Conservation (phyloP, 2,797 vertebrate species). For the Etheostoma perlongum region DNA sequence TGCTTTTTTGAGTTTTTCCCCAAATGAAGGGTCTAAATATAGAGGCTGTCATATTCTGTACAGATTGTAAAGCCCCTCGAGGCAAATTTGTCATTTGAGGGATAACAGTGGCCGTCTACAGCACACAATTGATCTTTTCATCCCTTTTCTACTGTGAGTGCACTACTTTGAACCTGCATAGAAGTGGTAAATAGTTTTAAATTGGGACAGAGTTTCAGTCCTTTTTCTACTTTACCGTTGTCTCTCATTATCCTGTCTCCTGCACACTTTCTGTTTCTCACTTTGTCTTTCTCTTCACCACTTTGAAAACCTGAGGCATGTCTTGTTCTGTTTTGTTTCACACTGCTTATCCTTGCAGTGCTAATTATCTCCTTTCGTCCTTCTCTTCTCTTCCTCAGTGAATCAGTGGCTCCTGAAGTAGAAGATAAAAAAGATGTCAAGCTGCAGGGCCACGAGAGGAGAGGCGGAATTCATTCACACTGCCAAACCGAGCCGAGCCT, state of each 20-base stretch:
- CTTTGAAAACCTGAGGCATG: conserved; percentile 34
- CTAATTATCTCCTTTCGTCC: conserved; percentile 46
- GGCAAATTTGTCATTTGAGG: no score
- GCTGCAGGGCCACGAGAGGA: conserved; percentile 9
- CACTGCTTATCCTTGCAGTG: conserved; percentile 18
- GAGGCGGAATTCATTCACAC: conserved; percentile 39
- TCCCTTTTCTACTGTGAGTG: not conserved
- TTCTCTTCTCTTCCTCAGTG: conserved; percentile 78
- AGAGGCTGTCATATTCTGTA: not conserved
- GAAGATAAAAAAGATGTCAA: conserved; percentile 26
- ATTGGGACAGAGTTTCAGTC: not conserved
- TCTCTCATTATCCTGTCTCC: conserved; percentile 13
- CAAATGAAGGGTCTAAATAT: not conserved
- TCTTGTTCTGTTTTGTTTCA: conserved; percentile 33
- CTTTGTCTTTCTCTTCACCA: conserved; percentile 16
- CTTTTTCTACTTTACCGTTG: not conserved
- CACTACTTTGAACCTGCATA: not conserved
- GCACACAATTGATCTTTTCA: not conserved
- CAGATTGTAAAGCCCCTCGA: no score
- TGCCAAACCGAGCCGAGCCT: conserved; percentile 31
- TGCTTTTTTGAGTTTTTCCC: not conserved
- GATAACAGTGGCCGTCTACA: not conserved
- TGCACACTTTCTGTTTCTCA: conserved; percentile 13
- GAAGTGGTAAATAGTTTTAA: not conserved
- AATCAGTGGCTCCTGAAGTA: conserved; percentile 97